Evolutionary conservation across 2,888 invertebrate species (phyloP).

Genomic region (Apamea sordens): DNA sequence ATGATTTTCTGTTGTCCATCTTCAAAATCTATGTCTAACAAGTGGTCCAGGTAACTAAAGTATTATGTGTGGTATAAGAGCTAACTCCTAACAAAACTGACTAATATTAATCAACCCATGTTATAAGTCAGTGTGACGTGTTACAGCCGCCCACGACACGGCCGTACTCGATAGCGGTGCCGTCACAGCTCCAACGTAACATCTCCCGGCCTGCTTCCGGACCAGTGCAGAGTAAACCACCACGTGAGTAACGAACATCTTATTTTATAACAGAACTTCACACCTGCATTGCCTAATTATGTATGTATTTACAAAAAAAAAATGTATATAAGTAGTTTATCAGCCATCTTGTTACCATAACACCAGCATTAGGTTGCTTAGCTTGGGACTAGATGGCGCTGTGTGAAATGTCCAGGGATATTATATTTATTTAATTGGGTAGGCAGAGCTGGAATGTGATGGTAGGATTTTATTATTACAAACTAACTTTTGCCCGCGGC

Average conservation of each 20-base stretch:
- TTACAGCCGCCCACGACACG: slow-evolving; percentile 81
- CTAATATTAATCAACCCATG: neutral
- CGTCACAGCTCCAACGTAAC: slow-evolving; percentile 75
- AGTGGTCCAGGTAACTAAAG: slow-evolving; percentile 15
- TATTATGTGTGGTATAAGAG: slow-evolving; percentile 19
- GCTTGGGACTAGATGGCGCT: too few species aligned
- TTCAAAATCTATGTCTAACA: slow-evolving; percentile 12
- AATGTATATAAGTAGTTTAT: too few species aligned
- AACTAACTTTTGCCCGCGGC: neutral
- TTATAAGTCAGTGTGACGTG: slow-evolving; percentile 44
- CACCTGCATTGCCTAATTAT: neutral
- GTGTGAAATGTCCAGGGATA: too few species aligned
- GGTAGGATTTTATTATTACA: neutral
- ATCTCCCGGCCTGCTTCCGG: slow-evolving; percentile 76
- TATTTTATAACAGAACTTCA: neutral
- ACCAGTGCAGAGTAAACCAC: slow-evolving; percentile 72
- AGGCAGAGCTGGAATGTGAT: neutral
- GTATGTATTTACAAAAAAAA: too few species aligned
- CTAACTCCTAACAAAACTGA: slow-evolving; percentile 14
- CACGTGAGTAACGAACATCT: slow-evolving; percentile 72
- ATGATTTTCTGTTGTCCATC: neutral
- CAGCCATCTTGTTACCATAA: too few species aligned
- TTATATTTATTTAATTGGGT: too few species aligned
- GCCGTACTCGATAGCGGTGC: slow-evolving; percentile 82
- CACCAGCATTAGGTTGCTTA: too few species aligned